Conservation (phyloP, 2,888 invertebrate species). For the Pterobdella sp. region DNA sequence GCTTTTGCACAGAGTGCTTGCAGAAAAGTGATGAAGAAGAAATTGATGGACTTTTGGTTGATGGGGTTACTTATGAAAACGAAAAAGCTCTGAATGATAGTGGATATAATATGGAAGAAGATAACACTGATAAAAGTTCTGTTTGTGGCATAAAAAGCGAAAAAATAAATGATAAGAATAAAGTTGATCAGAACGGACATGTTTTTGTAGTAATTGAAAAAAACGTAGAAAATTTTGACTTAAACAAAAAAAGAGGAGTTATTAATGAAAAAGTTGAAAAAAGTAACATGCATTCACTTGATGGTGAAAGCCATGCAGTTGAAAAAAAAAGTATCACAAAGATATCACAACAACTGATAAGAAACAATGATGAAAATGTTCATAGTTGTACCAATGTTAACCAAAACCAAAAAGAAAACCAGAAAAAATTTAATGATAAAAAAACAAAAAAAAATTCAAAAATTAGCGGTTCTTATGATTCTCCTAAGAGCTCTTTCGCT, state of each 20-base stretch:
- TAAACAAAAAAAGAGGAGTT: background rate
- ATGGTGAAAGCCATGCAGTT: too few relatives aligned
- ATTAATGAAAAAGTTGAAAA: background rate
- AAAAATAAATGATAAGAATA: background rate
- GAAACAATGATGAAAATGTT: too few relatives aligned
- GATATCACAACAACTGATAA: too few relatives aligned
- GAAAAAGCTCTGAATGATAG: background rate
- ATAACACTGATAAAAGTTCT: background rate
- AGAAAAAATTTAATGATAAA: too few relatives aligned
- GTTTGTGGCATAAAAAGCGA: background rate
- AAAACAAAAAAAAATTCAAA: too few relatives aligned
- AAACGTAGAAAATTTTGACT: background rate
- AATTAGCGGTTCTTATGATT: too few relatives aligned
- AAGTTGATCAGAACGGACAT: background rate
- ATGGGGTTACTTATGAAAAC: background rate
- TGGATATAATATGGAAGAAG: background rate
- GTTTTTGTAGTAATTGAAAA: too few relatives aligned
- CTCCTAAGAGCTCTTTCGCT: too few relatives aligned
- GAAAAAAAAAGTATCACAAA: too few relatives aligned
- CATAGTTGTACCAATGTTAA: too few relatives aligned
- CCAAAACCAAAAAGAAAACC: too few relatives aligned
- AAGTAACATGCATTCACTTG: too few relatives aligned
- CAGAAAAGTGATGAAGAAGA: background rate
- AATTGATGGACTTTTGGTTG: background rate
- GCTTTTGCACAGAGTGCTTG: conserved; percentile 5